Conservation (phyloP, 1,140 invertebrate species). For the Chymomyza costata region DNA sequence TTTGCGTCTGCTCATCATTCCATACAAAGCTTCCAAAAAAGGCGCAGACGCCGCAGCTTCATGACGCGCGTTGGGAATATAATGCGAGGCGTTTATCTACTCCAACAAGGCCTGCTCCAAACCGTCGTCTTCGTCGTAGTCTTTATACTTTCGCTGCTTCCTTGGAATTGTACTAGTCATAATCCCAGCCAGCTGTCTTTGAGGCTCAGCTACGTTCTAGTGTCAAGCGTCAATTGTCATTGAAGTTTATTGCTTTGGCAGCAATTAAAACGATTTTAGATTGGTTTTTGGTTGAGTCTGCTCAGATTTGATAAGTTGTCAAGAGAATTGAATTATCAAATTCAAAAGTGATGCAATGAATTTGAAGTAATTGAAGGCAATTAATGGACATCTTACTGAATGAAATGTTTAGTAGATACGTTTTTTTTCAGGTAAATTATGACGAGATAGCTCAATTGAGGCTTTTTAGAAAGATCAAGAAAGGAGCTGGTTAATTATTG, state of each 20-base stretch:
- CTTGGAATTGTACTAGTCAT: constrained; percentile 6
- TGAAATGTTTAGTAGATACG: too few relatives aligned
- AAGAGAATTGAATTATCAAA: constrained; percentile 68
- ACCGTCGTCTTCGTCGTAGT: constrained; percentile 26
- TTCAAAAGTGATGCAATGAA: constrained; percentile 18
- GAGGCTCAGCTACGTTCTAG: constrained; percentile 36
- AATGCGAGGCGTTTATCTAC: constrained; percentile 17
- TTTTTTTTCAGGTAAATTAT: too few relatives aligned
- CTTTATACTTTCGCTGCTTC: constrained; percentile 56
- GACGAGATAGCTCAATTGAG: too few relatives aligned
- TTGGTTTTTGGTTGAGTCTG: constrained; percentile 20
- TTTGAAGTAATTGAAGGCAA: too few relatives aligned
- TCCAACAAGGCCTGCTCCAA: background rate
- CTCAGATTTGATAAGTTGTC: constrained; percentile 60
- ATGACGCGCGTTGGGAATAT: constrained; percentile 67
- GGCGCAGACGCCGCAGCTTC: constrained; percentile 65
- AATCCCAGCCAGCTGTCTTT: constrained; percentile 7
- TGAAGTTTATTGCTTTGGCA: constrained; percentile 71
- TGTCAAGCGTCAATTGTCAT: constrained; percentile 67
- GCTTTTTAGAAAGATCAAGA: too few relatives aligned
- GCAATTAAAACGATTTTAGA: constrained; percentile 58
- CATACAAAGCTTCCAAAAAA: constrained; percentile 45
- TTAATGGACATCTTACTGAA: too few relatives aligned
- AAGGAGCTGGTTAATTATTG: too few relatives aligned
- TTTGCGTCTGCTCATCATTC: constrained; percentile 26